Conservation (phyloP, 2,797 vertebrate species). For the Carcharodon carcharias region DNA sequence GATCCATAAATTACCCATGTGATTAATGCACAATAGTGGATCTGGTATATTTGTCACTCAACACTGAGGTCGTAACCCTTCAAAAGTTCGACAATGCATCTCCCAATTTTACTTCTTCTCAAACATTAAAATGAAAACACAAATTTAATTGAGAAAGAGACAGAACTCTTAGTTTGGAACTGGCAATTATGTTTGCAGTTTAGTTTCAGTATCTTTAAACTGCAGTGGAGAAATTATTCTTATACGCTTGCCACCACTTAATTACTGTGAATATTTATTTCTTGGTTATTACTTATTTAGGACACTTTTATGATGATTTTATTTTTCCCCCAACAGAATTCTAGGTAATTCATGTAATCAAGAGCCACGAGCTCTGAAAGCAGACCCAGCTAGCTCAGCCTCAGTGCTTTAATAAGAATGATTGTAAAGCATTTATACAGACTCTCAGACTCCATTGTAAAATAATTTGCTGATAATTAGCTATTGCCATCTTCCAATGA, state of each 20-base stretch:
- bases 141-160: not conserved
- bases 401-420: not conserved
- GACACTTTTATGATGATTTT: not conserved
- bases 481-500: not conserved
- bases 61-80: not conserved
- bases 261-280: not conserved
- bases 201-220: not conserved
- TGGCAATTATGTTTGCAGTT: not conserved
- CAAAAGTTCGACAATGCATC: not conserved
- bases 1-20: constrained; percentile 12
- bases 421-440: not conserved
- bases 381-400: not conserved
- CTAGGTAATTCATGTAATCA: not conserved
- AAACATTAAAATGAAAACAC: not conserved
- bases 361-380: not conserved
- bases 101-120: not conserved
- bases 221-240: not conserved
- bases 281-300: not conserved
- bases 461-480: not conserved
- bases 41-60: not conserved
- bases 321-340: not conserved
- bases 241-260: not conserved
- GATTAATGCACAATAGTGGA: constrained; percentile 1
- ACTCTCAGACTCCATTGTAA: too few relatives aligned
- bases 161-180: not conserved